Evolutionary conservation across 2,888 invertebrate genomes (phyloP), one percentile per base, ranked within the genome.

Genomic region (Amiota mariae): DNA sequence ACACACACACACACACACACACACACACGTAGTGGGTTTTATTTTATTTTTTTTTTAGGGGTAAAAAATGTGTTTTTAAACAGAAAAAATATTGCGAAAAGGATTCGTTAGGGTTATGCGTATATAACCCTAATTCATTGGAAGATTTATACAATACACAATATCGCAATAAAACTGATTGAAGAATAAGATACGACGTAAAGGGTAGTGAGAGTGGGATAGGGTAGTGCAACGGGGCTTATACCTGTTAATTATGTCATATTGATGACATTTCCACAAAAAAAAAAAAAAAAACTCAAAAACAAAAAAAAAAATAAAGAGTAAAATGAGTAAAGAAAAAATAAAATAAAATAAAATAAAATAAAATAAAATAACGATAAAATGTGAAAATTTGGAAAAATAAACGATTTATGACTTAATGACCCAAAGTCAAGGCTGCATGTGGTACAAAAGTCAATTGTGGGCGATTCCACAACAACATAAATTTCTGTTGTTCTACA

Each of bases 231-330:
- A 64, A 36, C 12, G 6, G 8, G 36, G n/a, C 47, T 36, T 36
- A 47, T 46, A 64, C 46, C 64, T 64, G 64, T 20, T 64, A 64
- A 64, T 64, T 64, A 64, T 64, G 64, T 47, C 64, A 46, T 64
- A 18, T 59, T n/a, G 64, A 64, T n/a, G 46, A 20, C 47, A 47
- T 54, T 13, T 13, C 9, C n/a, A 15, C 13, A n/a, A 54, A 54
- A 54, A 54, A 8, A 15, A n/a, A 10, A 54, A n/a, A n/a, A 4
- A 2, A 2, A 13, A 13, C 2, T 4, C 1, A 51, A n/a, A 51
- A 51, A 51, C 1, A 51, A 51, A 51, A 51, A 51, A 11, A 4
- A 6, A 54, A 54, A 4, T n/a, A 54, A 54, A 2, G 36, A 54
- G n/a, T 8, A 51, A 51, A 51, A n/a, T 51, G n/a, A 51, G n/a